Evolutionary conservation across 2,113 vertebrate genomes (phyloP), one percentile per base, ranked within the genome.

Genomic region (Rhodinocichla rosea): DNA sequence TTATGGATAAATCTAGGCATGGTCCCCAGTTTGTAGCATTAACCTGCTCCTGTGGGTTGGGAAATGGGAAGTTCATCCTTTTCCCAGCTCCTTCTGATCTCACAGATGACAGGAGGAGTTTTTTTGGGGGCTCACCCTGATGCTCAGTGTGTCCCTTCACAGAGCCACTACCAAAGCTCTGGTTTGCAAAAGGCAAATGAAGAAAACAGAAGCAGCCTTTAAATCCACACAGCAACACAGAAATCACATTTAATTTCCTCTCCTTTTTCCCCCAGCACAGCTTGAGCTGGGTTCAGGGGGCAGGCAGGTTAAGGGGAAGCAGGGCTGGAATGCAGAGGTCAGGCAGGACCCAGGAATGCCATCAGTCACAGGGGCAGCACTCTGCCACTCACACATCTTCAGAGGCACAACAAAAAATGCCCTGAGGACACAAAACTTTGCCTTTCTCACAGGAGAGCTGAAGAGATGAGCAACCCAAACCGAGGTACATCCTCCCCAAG

Each of bases 341-440:
- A 97, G 86, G 94, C 57, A 7, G 13, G 79, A 77, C 24, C 91
- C 93, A 77, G 95, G 93, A 92, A 96, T 71, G 87, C 6, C 65
- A 97, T 93, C 95, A 87, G 91, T 92, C 96, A 96, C 10, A 96
- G 94, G 87, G 87, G 83, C 96, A 94, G 76, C 53, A 37, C 1
- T 91, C 77, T 89, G 84, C 39, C 95, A 85, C 53, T 78, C 32
- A 33, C 64, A 87, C 69, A 94, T 24, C 89, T 16, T 82, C 16
- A 77, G 50, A 90, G 94, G 80, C 92, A 92, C 57, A 47, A 71
- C 19, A 91, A 91, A 91, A 91, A 95, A 90, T 27, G 57, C 56
- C 92, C 90, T 9, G 7, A 91, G 95, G 90, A 96, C 83, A 94
- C 50, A 56, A 50, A 84, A 65, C 57, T 80, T 42, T 80, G 90